Conservation (phyloP, 2,888 invertebrate genomes). For the Neelides folsomi region DNA sequence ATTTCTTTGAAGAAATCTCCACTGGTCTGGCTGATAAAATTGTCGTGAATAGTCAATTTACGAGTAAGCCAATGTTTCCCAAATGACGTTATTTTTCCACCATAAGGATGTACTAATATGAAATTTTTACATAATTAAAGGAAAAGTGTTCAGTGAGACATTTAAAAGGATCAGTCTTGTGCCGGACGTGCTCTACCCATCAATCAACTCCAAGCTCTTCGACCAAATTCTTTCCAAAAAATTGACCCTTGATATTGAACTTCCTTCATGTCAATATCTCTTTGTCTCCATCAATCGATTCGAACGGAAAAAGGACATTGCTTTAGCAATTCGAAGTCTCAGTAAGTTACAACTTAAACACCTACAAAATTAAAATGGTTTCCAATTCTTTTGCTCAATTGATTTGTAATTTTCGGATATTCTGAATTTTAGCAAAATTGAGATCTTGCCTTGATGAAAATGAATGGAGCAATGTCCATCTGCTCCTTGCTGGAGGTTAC, state of each 20-base stretch:
- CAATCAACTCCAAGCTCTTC: slow-evolving; percentile 67
- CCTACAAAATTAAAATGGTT: no score
- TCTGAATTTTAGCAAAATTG: slow-evolving; percentile 21
- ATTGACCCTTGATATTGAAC: slow-evolving; percentile 14
- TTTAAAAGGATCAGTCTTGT: slow-evolving; percentile 56
- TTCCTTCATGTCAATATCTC: slow-evolving; percentile 42
- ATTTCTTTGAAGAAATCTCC: slow-evolving; percentile 80
- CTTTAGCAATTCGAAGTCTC: slow-evolving; percentile 68
- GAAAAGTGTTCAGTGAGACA: slow-evolving; percentile 69
- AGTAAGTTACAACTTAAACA: slow-evolving; percentile 39
- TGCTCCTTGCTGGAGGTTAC: slow-evolving; percentile 93
- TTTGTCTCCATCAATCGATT: slow-evolving; percentile 93
- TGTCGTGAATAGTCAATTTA: slow-evolving; percentile 91
- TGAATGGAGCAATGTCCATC: slow-evolving; percentile 52
- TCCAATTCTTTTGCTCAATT: no score
- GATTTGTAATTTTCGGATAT: no score
- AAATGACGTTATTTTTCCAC: neutral
- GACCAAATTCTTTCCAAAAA: slow-evolving; percentile 42
- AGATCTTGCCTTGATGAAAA: slow-evolving; percentile 23
- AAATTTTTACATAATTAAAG: slow-evolving; percentile 36
- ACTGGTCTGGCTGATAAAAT: slow-evolving; percentile 76
- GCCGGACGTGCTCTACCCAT: slow-evolving; percentile 84
- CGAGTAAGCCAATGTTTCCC: slow-evolving; percentile 41
- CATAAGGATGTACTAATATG: neutral
- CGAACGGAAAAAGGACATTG: slow-evolving; percentile 92